Conservation (phyloP, 2,113 vertebrate genomes). For the Rafetus swinhoei region DNA sequence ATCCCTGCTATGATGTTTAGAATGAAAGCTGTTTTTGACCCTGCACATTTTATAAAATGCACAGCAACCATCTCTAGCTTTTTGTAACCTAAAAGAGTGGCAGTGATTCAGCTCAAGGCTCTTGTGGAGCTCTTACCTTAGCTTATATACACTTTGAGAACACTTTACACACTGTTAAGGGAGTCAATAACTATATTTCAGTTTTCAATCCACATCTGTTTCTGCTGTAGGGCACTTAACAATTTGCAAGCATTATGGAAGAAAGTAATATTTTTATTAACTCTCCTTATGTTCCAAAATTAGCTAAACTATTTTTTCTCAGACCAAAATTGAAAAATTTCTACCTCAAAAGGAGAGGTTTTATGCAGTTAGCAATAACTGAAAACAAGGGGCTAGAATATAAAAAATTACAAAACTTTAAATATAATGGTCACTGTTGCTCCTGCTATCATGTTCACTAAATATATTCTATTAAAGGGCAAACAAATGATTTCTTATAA, state of each 20-base stretch:
- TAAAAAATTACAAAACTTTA: neutral
- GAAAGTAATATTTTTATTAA: neutral
- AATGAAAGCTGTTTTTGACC: neutral
- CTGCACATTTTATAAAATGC: neutral
- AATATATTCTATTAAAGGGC: neutral
- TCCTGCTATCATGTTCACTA: neutral
- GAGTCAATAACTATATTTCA: neutral
- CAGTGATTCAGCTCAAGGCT: rapidly evolving
- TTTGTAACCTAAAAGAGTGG: neutral
- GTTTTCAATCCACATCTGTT: neutral
- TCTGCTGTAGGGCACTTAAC: neutral
- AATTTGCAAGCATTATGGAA: neutral
- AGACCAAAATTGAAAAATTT: neutral
- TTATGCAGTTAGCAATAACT: neutral
- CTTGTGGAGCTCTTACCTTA: neutral
- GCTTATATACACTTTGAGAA: neutral
- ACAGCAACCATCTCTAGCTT: neutral
- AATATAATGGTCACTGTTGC: neutral
- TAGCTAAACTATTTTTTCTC: neutral
- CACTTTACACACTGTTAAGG: neutral
- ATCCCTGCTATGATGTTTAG: neutral
- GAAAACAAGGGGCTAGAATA: neutral
- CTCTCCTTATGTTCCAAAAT: neutral
- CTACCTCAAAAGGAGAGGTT: neutral
- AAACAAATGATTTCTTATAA: neutral